Base-by-base conservation (phyloP, 2,113 vertebrate species). In the Osmerus eperlanus region DNA sequence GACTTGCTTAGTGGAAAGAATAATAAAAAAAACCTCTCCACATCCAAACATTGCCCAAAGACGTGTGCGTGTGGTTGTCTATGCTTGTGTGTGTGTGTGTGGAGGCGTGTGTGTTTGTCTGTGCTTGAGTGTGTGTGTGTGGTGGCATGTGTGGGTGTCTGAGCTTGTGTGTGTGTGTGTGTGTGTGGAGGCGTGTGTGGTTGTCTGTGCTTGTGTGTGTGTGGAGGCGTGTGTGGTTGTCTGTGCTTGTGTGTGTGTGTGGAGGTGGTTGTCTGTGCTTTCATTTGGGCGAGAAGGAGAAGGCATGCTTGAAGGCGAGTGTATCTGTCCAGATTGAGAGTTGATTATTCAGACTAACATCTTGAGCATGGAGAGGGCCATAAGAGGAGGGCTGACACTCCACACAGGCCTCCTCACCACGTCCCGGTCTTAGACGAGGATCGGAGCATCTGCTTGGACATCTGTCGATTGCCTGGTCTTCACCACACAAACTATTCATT, bases 381-480 rank as follows among this genome's bases (percentile, higher is more conserved):
- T 41, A 19, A n/a, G 25, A 21, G 18, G 21, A 13, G 2, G 4
- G 3, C 58, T 23, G 64, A n/a, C 19, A 12, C 64, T 65, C n/a
- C 41, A 51, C 41, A 68, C 58, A 68, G 63, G 68, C 73, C 60
- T 64, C 15, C 32, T 47, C 41, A 23, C 65, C 6, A 23, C 32
- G 13, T 25, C 28, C 25, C 67, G 54, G 51, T 41, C 28, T n/a
- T 52, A 47, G 64, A 65, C 21, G 28, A 62, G 47, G 58, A 71
- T 58, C 14, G 64, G 64, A 68, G 72, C 73, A 71, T 75, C 69
- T 72, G 77, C 77, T 67, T 47, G 62, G 59, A 68, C 62, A 64
- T 75, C 60, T 65, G 70, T 36, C 55, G 21, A 68, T 32, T 68
- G 73, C 41, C 56, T 54, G 13, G 23, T 59, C 25, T 61, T 56